These are phyloP conservation scores for Lithobates sylvaticus DNA, from an alignment of 2,797 vertebrate species.

Conservation along the genomic window DNA sequence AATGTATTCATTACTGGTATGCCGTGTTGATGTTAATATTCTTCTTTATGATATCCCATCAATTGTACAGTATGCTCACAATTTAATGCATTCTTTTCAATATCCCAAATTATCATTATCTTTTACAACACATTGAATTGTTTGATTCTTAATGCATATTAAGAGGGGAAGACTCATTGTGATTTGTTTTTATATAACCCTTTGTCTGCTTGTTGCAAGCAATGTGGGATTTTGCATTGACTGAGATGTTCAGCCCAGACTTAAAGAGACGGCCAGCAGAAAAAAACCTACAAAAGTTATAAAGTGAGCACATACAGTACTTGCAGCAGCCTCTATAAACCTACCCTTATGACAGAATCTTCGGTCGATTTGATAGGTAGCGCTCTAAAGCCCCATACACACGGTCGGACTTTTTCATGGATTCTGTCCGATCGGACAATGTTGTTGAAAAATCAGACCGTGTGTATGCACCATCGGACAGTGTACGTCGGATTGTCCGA, in stretches of 20 bases:
- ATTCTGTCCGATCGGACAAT: too few species aligned
- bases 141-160: constrained; percentile 45
- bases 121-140: constrained; percentile 39
- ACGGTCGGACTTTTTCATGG: too few species aligned
- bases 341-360: too few species aligned
- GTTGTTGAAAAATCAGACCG: too few species aligned
- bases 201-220: not conserved
- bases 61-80: constrained; percentile 44
- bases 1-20: constrained; percentile 51
- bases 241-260: not conserved
- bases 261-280: not conserved
- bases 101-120: constrained; percentile 40
- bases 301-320: too few species aligned
- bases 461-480: too few species aligned
- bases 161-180: not conserved
- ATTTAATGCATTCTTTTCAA: constrained; percentile 42
- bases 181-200: not conserved
- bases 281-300: too few species aligned
- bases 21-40: constrained; percentile 47
- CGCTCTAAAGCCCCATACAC: too few species aligned
- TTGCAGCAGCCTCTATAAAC: too few species aligned
- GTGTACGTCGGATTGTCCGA: too few species aligned
- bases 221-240: not conserved
- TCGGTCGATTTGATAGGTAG: too few species aligned
- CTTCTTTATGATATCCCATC: constrained; percentile 45